Conservation (phyloP, 2,888 invertebrate genomes). For the Ommatoiulus sabulosus region DNA sequence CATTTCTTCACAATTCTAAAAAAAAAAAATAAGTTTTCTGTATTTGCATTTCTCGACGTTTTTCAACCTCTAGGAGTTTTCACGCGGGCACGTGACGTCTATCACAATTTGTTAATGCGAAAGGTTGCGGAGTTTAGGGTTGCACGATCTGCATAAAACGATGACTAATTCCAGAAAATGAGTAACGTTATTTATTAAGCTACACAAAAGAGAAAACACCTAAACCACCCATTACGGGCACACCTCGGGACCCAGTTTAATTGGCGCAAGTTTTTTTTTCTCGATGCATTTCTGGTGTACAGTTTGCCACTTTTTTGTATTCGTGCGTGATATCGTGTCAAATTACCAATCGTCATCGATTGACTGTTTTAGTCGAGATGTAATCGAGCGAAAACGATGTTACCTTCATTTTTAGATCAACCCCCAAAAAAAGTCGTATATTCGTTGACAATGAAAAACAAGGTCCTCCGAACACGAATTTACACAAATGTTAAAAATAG, state of each 20-base stretch:
- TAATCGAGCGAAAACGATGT: background rate
- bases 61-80: too few species aligned
- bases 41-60: too few species aligned
- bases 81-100: too few species aligned
- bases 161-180: slow-evolving; percentile 21
- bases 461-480: background rate
- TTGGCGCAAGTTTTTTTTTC: background rate
- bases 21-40: too few species aligned
- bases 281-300: background rate
- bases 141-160: background rate
- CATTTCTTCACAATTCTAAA: too few species aligned
- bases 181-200: background rate
- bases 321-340: background rate
- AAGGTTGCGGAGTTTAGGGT: background rate
- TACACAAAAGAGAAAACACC: background rate
- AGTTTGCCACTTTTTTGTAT: background rate
- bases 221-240: background rate
- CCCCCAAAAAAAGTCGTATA: background rate
- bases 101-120: background rate
- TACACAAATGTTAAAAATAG: background rate
- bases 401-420: background rate
- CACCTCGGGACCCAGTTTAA: background rate
- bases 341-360: background rate
- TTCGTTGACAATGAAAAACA: slow-evolving; percentile 11
- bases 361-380: background rate